Evolutionary conservation across 2,888 invertebrate genomes (phyloP).

Genomic region (Harpalus rubripes): DNA sequence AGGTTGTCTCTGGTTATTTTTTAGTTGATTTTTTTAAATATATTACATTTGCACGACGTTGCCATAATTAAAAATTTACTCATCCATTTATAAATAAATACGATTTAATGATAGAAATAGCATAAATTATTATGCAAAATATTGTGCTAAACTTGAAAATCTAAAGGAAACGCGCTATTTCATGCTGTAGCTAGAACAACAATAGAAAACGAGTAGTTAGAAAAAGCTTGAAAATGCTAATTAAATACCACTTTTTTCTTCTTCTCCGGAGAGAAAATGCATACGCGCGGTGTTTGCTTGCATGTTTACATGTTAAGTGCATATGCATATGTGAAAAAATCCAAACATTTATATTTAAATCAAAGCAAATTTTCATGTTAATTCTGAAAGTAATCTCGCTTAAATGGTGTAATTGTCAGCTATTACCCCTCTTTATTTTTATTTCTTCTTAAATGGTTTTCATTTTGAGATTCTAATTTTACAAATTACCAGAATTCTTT

Average conservation of each 20-base stretch:
- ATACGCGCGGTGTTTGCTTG: slow-evolving; percentile 36
- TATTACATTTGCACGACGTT: no score
- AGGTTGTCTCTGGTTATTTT: no score
- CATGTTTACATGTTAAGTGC: slow-evolving; percentile 49
- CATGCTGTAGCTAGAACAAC: not conserved
- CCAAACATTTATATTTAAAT: slow-evolving; percentile 48
- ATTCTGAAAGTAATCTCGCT: slow-evolving; percentile 46
- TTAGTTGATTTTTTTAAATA: no score
- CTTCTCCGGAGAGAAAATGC: slow-evolving; percentile 16
- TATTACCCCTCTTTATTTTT: slow-evolving; percentile 45
- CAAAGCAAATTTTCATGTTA: slow-evolving; percentile 55
- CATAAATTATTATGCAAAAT: no score
- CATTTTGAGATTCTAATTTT: slow-evolving; percentile 41
- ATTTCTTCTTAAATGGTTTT: slow-evolving; percentile 53
- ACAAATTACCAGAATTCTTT: slow-evolving; percentile 15
- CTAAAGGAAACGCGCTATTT: not conserved
- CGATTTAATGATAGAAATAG: no score
- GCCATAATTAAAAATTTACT: no score
- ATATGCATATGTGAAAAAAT: slow-evolving; percentile 52
- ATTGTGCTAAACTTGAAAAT: no score
- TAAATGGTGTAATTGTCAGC: slow-evolving; percentile 52
- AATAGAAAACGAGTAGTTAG: not conserved
- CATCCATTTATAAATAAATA: no score
- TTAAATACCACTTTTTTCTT: slow-evolving; percentile 35
- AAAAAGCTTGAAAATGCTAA: slow-evolving; percentile 14